Percentiles rank a stretch among this genome's conserved stretches.
Evolutionary conservation across 92 coral and sea anemone species (phyloP).

Genomic region (Parazoanthus atlanticus): DNA sequence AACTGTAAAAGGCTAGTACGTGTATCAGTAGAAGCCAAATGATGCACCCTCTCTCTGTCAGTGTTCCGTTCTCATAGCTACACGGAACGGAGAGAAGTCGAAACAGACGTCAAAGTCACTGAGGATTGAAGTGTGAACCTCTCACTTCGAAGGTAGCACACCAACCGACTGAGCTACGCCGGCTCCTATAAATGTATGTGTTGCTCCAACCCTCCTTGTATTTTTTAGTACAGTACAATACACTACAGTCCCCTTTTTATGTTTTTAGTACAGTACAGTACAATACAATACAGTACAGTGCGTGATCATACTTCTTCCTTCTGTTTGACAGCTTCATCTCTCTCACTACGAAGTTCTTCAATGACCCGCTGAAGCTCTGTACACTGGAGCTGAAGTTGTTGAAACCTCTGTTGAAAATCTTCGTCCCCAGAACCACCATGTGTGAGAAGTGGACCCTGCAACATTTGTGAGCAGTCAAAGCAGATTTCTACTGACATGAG

Average conservation of each 20-base stretch:
- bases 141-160: background rate
- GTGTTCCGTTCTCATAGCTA: no score
- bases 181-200: no score
- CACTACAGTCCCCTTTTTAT: no score
- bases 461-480: background rate
- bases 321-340: conserved; percentile 73
- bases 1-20: no score
- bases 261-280: no score
- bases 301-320: conserved; percentile 72
- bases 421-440: background rate
- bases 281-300: background rate
- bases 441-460: background rate
- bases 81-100: no score
- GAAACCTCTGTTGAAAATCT: background rate
- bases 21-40: no score
- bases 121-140: no score
- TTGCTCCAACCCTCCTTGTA: no score
- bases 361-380: conserved; percentile 30
- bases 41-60: no score
- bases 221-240: no score
- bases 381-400: conserved; percentile 19
- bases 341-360: conserved; percentile 46
- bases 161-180: background rate
- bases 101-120: no score
- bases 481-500: background rate